Percentiles rank a stretch among this genome's conserved stretches.
Evolutionary conservation across 2,113 vertebrate species (phyloP).

Genomic region (Myocastor coypus): DNA sequence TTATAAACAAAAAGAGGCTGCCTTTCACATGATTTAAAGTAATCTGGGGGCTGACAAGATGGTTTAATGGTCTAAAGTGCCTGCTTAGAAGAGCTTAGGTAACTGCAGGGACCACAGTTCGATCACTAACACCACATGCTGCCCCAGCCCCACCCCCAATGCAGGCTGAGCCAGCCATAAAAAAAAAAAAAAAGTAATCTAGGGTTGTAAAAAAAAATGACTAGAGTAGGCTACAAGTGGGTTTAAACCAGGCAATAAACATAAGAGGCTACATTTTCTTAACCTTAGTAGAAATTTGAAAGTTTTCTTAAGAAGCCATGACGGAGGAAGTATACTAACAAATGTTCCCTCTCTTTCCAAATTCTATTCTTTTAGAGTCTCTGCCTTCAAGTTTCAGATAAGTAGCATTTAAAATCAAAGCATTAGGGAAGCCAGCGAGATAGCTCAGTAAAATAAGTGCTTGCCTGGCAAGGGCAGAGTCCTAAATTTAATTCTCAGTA

Average conservation of each 20-base stretch:
- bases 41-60: too few relatives aligned
- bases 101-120: too few relatives aligned
- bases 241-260: neutral
- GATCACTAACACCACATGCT: too few relatives aligned
- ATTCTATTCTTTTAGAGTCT: neutral
- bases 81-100: too few relatives aligned
- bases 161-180: too few relatives aligned
- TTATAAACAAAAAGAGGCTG: constrained; percentile 54
- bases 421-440: too few relatives aligned
- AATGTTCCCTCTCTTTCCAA: constrained; percentile 16
- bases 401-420: constrained; percentile 19
- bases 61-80: too few relatives aligned
- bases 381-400: constrained; percentile 12
- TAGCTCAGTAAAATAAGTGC: too few relatives aligned
- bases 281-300: constrained; percentile 40
- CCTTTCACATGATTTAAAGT: constrained; percentile 27
- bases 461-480: too few relatives aligned
- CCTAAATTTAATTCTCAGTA: too few relatives aligned
- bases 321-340: neutral
- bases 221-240: neutral
- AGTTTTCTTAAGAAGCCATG: neutral
- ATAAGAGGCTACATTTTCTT: neutral
- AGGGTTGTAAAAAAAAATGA: neutral
- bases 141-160: too few relatives aligned
- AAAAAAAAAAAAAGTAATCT: constrained; percentile 8